A percentile compares a stretch with the other conserved stretches of the same genome.
Conservation (phyloP, 2,888 invertebrate genomes). For the Kryphioiulus occultus region DNA sequence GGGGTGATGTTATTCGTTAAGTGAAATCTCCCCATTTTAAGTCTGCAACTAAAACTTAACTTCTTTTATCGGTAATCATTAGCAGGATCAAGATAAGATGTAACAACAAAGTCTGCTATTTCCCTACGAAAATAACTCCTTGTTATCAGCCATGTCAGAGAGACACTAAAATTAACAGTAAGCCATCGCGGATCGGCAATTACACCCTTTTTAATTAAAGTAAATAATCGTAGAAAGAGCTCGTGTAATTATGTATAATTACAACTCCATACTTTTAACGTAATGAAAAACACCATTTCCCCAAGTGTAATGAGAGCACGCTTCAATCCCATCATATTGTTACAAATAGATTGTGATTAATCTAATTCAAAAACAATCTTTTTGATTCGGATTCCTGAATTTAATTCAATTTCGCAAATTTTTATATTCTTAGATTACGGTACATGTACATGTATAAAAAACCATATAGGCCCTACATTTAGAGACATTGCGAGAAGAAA, state of each 20-base stretch:
- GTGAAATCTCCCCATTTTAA: not conserved
- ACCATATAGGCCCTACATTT: too few relatives aligned
- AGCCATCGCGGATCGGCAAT: not conserved
- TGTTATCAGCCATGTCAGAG: not conserved
- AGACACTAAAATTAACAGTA: not conserved
- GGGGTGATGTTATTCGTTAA: not conserved
- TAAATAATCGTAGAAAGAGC: not conserved
- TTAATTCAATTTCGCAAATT: too few relatives aligned
- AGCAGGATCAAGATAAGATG: not conserved
- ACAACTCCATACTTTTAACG: not conserved
- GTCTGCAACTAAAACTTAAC: not conserved
- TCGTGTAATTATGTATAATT: not conserved
- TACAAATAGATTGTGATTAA: too few relatives aligned
- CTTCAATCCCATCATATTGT: too few relatives aligned
- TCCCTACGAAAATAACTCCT: not conserved
- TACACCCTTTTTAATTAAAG: not conserved
- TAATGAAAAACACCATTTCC: not conserved
- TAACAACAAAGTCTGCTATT: not conserved
- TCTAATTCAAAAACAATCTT: not conserved
- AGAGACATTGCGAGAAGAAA: too few relatives aligned
- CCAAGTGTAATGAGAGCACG: too few relatives aligned
- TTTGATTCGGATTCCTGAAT: too few relatives aligned
- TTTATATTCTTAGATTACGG: too few relatives aligned
- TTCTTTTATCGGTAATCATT: constrained; percentile 4
- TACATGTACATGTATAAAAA: too few relatives aligned